These are phyloP conservation scores for Lamellibrachia satsuma DNA, from an alignment of 2,888 invertebrate genomes.

Conservation along the genomic window DNA sequence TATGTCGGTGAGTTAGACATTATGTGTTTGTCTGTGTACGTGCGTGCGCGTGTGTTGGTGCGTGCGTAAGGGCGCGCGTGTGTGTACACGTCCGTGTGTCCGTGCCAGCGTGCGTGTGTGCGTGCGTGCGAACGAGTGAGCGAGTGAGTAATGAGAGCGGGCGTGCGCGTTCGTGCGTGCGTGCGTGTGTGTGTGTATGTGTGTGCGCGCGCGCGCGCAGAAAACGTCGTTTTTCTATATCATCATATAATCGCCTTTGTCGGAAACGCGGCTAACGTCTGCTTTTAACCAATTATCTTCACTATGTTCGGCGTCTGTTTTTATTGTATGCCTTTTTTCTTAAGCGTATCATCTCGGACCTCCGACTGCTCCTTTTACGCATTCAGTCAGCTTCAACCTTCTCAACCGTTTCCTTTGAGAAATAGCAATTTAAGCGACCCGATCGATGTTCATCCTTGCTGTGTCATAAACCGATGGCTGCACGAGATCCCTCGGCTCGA, in stretches of 20 bases:
- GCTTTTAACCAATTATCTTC: background rate
- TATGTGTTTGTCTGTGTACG: no score
- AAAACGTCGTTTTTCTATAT: no score
- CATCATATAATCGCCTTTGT: background rate
- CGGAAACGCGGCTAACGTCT: background rate
- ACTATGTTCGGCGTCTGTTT: background rate
- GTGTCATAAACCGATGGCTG: background rate
- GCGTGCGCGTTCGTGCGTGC: no score
- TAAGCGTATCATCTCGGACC: background rate
- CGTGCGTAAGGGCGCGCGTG: background rate
- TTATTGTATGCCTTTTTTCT: background rate
- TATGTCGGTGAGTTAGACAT: slow-evolving; percentile 37
- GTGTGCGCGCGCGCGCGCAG: no score
- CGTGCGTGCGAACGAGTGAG: no score
- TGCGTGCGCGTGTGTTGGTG: no score
- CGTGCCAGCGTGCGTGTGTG: no score
- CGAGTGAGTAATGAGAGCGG: no score
- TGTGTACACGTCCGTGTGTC: background rate
- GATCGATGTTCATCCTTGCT: background rate
- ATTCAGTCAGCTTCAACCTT: background rate
- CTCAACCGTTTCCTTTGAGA: background rate
- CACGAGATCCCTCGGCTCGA: background rate
- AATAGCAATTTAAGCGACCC: background rate
- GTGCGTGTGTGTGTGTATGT: no score
- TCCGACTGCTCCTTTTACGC: background rate